phyloP scores from a whole-genome alignment of 53 echinoderm and acorn worm genomes.

The Paelopatides confundens region DNA sequence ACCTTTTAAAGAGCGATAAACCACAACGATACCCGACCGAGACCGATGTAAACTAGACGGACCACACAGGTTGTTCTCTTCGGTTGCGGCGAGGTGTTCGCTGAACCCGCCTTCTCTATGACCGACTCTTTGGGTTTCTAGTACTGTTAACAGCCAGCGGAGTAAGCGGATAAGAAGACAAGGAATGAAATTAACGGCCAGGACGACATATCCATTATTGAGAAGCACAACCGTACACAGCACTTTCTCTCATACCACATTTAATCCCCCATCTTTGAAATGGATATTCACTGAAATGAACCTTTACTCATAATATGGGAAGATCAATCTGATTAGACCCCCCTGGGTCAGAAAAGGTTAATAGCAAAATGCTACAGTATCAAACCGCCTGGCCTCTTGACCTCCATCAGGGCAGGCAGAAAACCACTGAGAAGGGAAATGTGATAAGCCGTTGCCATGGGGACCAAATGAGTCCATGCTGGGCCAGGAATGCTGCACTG shows the following conservation, averaged over 20 bases:
- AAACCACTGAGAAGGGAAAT: slow-evolving; percentile 34
- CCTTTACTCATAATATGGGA: neutral
- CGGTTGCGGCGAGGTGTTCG: neutral
- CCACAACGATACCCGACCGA: neutral
- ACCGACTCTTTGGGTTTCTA: neutral
- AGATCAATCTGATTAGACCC: neutral
- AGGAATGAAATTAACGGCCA: slow-evolving; percentile 3
- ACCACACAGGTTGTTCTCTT: slow-evolving; percentile 17
- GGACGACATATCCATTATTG: neutral
- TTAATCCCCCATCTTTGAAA: neutral
- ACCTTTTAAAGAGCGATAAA: slow-evolving; percentile 1
- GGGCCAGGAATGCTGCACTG: slow-evolving; percentile 19
- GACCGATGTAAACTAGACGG: neutral
- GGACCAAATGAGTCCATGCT: slow-evolving; percentile 37
- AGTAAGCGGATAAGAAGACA: no score
- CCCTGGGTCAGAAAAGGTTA: slow-evolving; percentile 41
- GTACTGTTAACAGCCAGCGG: no score
- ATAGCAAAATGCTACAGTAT: slow-evolving; percentile 47
- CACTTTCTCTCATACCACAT: neutral
- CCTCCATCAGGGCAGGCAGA: neutral
- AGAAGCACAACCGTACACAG: neutral
- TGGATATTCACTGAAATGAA: neutral
- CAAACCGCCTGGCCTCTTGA: neutral
- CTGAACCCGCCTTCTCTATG: neutral
- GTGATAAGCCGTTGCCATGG: slow-evolving; percentile 28